phyloP scores from a whole-genome alignment of 2,797 vertebrate genomes.

The Pipistrellus nathusii region DNA sequence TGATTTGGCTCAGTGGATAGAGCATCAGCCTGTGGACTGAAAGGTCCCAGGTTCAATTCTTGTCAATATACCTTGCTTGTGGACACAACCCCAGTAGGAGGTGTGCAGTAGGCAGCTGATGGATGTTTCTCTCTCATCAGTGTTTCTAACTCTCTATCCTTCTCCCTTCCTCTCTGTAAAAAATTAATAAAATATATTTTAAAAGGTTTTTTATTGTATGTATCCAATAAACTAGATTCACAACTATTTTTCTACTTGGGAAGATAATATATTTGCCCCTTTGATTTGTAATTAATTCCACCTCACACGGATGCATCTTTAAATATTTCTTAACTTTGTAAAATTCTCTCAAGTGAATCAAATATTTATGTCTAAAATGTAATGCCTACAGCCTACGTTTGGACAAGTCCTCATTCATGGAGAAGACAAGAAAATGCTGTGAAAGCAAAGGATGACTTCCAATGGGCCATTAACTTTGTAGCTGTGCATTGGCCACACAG shows the following conservation, averaged over 20 bases:
- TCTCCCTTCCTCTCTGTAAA: too few relatives aligned
- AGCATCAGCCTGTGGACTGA: too few relatives aligned
- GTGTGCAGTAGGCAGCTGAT: too few relatives aligned
- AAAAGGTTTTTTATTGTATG: constrained; percentile 30
- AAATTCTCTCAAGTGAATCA: constrained; percentile 39
- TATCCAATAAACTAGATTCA: constrained; percentile 33
- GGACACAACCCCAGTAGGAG: too few relatives aligned
- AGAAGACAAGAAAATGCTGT: not conserved
- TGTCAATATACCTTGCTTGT: too few relatives aligned
- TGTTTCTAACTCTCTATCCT: too few relatives aligned
- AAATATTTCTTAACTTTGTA: constrained; percentile 9
- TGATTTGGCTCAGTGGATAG: too few relatives aligned
- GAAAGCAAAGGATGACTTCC: constrained; percentile 8
- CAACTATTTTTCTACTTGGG: constrained; percentile 21
- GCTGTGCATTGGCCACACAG: not conserved
- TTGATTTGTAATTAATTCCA: constrained; percentile 53
- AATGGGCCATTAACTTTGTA: not conserved
- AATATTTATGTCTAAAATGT: not conserved
- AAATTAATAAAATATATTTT: too few relatives aligned
- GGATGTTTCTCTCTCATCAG: too few relatives aligned
- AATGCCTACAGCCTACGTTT: not conserved
- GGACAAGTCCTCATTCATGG: not conserved
- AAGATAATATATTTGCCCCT: constrained; percentile 30
- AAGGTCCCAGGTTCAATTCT: too few relatives aligned
- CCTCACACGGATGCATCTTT: not conserved